Base-by-base conservation (phyloP, 2,113 vertebrate genomes). In the zebrafish (Danio rerio) region DNA sequence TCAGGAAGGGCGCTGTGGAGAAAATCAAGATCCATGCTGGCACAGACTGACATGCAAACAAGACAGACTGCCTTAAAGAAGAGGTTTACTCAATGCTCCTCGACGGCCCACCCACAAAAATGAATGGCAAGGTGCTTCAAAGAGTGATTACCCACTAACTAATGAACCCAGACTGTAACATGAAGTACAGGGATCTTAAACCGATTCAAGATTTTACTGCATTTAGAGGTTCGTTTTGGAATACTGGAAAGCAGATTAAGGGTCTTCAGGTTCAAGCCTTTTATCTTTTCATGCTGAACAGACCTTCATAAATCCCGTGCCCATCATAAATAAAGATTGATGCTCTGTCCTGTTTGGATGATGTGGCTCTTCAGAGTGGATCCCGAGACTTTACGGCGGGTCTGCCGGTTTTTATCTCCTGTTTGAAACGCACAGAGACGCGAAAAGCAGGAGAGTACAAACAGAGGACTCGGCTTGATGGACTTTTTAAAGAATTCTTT, bases 401-500 rank as follows among this genome's bases (percentile, higher is more conserved):
- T 81, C 61, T 59, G 63, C 40, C 42, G 42, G 72, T 88, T 88
- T 89, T 84, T 84, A 88, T 81, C 68, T 68, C 81, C 40, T 70
- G 75, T 53, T 66, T 87, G 76, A 11, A 71, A 76, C 18, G 61
- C 70, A 79, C 61, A 11, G 68, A 69, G n/a, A n/a, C n/a, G n/a
- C n/a, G n/a, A n/a, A n/a, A 68, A 74, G 65, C 76, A 47, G 81
- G 85, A 89, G 80, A 73, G 69, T 87, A 62, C 50, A 74, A 73
- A 81, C 20, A 72, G 73, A 80, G 72, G 80, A 86, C 76, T 82
- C 69, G 20, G 66, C 68, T 76, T 80, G 82, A 73, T 75, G 76
- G 84, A 89, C 88, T 87, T 91, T 91, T 91, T 90, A 88, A 86
- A 87, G 78, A 86, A 85, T 85, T 83, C 85, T 90, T 90, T 90